Evolutionary conservation across 2,888 invertebrate species (phyloP).

Genomic region (Autographa gamma): DNA sequence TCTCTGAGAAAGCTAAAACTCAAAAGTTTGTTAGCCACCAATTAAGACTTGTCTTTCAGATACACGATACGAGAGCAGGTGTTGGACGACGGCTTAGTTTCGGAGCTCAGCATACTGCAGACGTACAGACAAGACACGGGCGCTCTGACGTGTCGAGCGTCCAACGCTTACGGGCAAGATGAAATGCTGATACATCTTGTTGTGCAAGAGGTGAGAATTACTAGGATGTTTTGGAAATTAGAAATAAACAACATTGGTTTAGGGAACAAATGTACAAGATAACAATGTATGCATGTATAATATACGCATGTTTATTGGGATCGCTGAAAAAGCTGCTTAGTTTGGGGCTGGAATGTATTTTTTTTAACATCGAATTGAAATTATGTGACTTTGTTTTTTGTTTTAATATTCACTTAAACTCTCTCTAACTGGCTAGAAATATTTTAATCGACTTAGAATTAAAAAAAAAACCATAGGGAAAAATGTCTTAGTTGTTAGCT

Average conservation of each 20-base stretch:
- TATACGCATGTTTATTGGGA: too few relatives aligned
- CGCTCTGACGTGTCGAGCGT: constrained; percentile 95
- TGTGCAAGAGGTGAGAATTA: constrained; percentile 92
- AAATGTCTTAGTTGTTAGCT: too few relatives aligned
- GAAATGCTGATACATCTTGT: constrained; percentile 97
- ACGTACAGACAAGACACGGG: constrained; percentile 97
- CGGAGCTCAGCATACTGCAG: constrained; percentile 94
- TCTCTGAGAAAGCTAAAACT: too few relatives aligned
- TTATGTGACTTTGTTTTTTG: too few relatives aligned
- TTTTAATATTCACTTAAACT: too few relatives aligned
- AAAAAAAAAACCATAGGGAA: too few relatives aligned
- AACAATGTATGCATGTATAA: too few relatives aligned
- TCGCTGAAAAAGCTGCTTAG: too few relatives aligned
- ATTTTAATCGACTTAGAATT: too few relatives aligned
- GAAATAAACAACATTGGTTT: background rate
- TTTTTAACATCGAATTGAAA: too few relatives aligned
- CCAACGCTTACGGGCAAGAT: constrained; percentile 96
- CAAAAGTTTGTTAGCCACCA: background rate
- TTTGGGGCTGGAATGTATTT: too few relatives aligned
- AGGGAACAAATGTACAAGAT: background rate
- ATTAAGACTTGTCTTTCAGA: constrained; percentile 70
- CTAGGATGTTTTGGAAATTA: background rate
- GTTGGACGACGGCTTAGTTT: constrained; percentile 94
- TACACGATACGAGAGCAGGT: constrained; percentile 94
- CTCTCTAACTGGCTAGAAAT: too few relatives aligned